Evolutionary conservation across 2,888 invertebrate genomes (phyloP).

Genomic region (Listrodromus nycthemerus): DNA sequence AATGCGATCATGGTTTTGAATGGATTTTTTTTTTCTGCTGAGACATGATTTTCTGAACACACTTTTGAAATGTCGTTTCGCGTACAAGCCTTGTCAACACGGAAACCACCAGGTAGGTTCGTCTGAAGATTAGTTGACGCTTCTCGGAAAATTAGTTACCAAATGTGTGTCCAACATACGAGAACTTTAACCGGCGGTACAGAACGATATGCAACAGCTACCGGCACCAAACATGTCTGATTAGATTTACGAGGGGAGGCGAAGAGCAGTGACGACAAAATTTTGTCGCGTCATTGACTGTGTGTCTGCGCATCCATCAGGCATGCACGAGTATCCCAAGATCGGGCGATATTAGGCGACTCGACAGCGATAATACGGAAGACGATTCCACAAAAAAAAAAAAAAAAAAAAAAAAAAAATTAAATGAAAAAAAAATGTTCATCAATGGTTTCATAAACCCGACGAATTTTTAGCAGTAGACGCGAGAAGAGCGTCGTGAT

Average conservation of each 20-base stretch:
- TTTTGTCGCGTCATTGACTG: conserved; percentile 9
- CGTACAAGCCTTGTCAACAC: conserved; percentile 8
- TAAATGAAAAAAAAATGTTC: conserved; percentile 27
- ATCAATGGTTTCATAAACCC: conserved; percentile 53
- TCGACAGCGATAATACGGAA: background rate
- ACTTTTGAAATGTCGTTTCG: background rate
- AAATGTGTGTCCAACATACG: background rate
- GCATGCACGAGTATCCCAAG: background rate
- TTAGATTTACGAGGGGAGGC: conserved; percentile 29
- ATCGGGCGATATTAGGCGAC: conserved; percentile 14
- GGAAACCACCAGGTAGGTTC: conserved; percentile 2
- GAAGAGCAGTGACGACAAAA: conserved; percentile 12
- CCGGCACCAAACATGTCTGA: background rate
- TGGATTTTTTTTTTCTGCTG: background rate
- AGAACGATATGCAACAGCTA: background rate
- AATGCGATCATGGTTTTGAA: background rate
- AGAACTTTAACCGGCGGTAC: background rate
- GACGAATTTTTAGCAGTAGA: background rate
- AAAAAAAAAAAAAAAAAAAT: too few species aligned
- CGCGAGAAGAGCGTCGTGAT: conserved; percentile 18
- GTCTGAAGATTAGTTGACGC: background rate
- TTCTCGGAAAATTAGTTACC: conserved; percentile 17
- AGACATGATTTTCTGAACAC: background rate
- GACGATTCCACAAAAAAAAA: background rate
- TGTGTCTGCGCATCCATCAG: conserved; percentile 5